Base-by-base conservation (phyloP, 2,888 invertebrate genomes). In the Tortrix viridana region DNA sequence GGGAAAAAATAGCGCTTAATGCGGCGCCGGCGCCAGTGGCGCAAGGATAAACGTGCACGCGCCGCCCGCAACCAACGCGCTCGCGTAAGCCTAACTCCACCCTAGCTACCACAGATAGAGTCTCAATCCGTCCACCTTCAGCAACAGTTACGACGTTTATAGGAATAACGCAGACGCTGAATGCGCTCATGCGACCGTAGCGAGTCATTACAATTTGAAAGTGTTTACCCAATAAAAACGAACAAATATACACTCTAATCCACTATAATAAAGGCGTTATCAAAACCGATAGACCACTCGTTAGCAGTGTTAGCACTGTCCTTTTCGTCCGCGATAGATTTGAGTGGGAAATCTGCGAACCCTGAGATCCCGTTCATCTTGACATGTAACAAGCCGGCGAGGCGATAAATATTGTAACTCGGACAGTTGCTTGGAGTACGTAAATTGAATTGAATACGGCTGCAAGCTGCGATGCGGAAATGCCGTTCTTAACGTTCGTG, bases 151-250 rank as follows among this genome's bases (percentile, higher is more conserved):
- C 71, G 79, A 77, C 86, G 67, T 85, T 86, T 46, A 65, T 66
- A 67, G 60, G 71, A 66, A 72, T 70, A 76, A 73, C 57, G 65
- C 70, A 65, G 75, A 75, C 74, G 81, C 79, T 85, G 84, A 89
- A 89, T 88, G 90, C 88, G 89, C 82, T 87, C 90, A 90, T 85
- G 89, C 88, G 86, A 91, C 90, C 91, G 89, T 89, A 88, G 85
- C 89, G 80, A 89, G 86, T 82, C 85, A 89, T 88, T 86, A 86
- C 84, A 84, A 89, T 89, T 85, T 84, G 82, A 85, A 86, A 85
- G 81, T 85, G 77, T 79, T 71, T 74, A 74, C 67, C 69, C 74
- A 44, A 61, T 71, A 81, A 79, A 77, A 79, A 78, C 80, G 84
- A 73, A 79, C 81, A 68, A 84, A 85, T 84, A 68, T 83, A 74